phyloP scores from a whole-genome alignment of 2,888 invertebrate genomes.

The Dascillus cervinus region DNA sequence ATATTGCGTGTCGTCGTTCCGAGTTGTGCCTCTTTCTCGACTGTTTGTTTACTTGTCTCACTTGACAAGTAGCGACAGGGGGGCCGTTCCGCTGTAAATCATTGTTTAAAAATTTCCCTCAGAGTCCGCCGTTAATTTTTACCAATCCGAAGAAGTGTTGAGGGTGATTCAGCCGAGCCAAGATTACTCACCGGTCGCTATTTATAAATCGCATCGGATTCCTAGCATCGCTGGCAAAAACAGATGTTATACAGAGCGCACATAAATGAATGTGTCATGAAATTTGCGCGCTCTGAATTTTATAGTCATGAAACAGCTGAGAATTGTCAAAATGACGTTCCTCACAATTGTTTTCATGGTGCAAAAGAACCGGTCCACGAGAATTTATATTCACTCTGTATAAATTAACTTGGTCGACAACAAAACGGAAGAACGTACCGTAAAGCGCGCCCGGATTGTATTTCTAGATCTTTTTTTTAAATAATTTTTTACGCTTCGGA shows the following conservation, averaged over 20 bases:
- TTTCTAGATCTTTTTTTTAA: too few relatives aligned
- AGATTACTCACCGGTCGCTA: slow-evolving; percentile 17
- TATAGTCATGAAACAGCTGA: too few relatives aligned
- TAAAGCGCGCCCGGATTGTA: slow-evolving; percentile 28
- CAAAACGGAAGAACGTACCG: slow-evolving; percentile 27
- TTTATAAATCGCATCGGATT: slow-evolving; percentile 17
- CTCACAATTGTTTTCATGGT: too few relatives aligned
- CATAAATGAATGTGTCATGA: too few relatives aligned
- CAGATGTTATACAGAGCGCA: slow-evolving; percentile 8
- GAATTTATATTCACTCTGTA: too few relatives aligned
- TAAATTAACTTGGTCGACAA: too few relatives aligned
- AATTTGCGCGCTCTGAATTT: too few relatives aligned
- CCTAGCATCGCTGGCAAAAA: slow-evolving; percentile 9
- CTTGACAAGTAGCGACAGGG: slow-evolving; percentile 8
- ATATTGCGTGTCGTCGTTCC: slow-evolving; percentile 10
- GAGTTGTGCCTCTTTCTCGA: slow-evolving; percentile 9
- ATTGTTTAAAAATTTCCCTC: slow-evolving; percentile 4
- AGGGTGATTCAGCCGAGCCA: neutral
- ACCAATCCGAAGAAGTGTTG: too few relatives aligned
- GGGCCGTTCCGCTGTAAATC: slow-evolving; percentile 7
- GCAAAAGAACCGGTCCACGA: too few relatives aligned
- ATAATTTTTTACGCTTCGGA: too few relatives aligned
- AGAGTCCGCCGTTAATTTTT: neutral
- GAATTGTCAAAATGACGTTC: too few relatives aligned
- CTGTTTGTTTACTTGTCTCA: slow-evolving; percentile 7